Percentiles rank a stretch among this genome's conserved stretches.
Conservation (phyloP, 2,888 invertebrate genomes). For the Drosophila aldrichi region DNA sequence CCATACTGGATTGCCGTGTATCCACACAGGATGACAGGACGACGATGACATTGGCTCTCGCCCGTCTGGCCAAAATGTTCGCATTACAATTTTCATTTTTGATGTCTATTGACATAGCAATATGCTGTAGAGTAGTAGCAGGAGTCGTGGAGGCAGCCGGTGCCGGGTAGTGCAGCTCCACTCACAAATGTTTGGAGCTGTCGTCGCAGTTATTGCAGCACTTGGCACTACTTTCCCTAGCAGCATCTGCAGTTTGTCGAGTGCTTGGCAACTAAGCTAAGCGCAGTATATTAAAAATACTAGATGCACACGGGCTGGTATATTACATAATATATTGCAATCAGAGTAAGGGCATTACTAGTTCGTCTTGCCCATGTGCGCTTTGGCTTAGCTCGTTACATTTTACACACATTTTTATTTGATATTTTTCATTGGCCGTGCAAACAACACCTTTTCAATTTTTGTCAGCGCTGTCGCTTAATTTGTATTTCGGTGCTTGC, state of each 20-base stretch:
- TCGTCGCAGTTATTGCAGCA: constrained; percentile 21
- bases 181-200: constrained; percentile 33
- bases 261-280: constrained; percentile 6
- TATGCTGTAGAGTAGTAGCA: constrained; percentile 14
- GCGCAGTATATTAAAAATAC: too few relatives aligned
- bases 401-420: background rate
- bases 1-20: constrained; percentile 33
- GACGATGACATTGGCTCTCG: constrained; percentile 55
- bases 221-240: background rate
- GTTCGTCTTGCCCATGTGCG: background rate
- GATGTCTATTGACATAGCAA: constrained; percentile 73
- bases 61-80: constrained; percentile 61
- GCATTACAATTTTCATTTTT: constrained; percentile 79
- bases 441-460: constrained; percentile 62
- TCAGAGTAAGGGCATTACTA: background rate
- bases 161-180: constrained; percentile 1
- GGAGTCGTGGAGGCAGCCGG: background rate
- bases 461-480: constrained; percentile 46
- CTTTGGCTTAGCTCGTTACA: background rate
- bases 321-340: too few relatives aligned
- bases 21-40: constrained; percentile 49
- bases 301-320: too few relatives aligned
- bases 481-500: constrained; percentile 62
- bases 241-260: constrained; percentile 1
- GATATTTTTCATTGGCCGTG: constrained; percentile 15